Evolutionary conservation across 2,888 invertebrate species (phyloP).

Genomic region (Scrobipalpa atriplicella): DNA sequence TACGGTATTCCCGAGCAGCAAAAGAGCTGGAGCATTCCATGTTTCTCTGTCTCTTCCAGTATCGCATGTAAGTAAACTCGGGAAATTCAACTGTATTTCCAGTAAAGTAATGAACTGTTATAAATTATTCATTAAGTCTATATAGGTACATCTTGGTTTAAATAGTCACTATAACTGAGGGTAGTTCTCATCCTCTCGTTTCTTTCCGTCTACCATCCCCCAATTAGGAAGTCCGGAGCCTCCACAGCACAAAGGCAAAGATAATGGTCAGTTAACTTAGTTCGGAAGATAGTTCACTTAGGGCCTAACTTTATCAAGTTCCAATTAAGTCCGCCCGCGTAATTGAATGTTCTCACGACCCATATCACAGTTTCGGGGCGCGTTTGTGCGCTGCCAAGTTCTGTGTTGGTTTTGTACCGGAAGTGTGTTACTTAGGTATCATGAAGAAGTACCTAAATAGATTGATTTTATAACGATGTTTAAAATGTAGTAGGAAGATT

Average conservation of each 20-base stretch:
- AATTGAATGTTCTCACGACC: slow-evolving; percentile 80
- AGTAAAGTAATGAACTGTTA: no score
- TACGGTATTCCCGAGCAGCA: no score
- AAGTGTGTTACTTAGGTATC: neutral
- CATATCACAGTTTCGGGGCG: slow-evolving; percentile 66
- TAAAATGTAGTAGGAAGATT: no score
- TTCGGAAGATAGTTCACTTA: slow-evolving; percentile 82
- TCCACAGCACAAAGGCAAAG: slow-evolving; percentile 78
- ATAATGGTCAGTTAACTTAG: slow-evolving; percentile 82
- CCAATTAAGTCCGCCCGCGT: slow-evolving; percentile 77
- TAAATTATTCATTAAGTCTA: no score
- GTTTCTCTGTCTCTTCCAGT: no score
- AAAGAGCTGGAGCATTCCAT: no score
- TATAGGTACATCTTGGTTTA: no score
- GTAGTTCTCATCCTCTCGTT: slow-evolving; percentile 46
- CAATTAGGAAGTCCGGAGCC: slow-evolving; percentile 74
- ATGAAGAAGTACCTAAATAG: no score
- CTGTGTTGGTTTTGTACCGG: neutral
- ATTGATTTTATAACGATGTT: no score
- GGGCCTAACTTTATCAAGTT: slow-evolving; percentile 79
- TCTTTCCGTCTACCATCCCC: slow-evolving; percentile 48
- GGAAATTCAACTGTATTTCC: no score
- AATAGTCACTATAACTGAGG: neutral
- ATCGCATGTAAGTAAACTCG: no score
- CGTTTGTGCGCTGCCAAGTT: neutral